Percentiles rank a stretch among this genome's conserved stretches.
These are phyloP conservation scores for Lycophotia porphyrea DNA, from an alignment of 2,888 invertebrate species.

Conservation along the genomic window DNA sequence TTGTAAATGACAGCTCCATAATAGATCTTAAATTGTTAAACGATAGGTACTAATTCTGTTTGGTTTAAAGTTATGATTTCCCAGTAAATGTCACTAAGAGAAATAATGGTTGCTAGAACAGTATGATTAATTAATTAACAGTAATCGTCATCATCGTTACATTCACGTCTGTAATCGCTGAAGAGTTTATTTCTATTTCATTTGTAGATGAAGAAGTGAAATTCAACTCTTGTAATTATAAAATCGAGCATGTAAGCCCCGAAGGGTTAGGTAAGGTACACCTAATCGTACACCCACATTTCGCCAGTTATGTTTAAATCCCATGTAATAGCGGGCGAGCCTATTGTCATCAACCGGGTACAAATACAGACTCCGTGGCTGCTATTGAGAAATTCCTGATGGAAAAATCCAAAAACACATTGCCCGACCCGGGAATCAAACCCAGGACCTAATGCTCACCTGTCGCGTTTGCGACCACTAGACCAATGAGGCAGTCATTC, in stretches of 20 bases:
- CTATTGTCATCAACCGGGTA: not conserved
- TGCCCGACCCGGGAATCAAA: not conserved
- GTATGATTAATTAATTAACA: not conserved
- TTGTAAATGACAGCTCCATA: not conserved
- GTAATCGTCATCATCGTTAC: no score
- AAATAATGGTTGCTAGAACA: not conserved
- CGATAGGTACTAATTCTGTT: not conserved
- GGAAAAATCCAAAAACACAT: not conserved
- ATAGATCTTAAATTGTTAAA: not conserved
- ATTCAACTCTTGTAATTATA: no score
- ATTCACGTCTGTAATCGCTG: no score
- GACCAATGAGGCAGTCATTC: no score
- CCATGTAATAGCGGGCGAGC: not conserved
- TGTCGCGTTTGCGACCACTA: not conserved
- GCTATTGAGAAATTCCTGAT: not conserved
- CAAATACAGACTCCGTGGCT: not conserved
- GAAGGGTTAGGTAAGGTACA: no score
- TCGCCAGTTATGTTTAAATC: not conserved
- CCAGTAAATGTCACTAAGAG: not conserved
- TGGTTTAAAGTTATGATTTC: not conserved
- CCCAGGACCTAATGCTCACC: not conserved
- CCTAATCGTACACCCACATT: not conserved
- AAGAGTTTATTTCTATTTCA: no score
- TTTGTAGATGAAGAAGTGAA: no score
- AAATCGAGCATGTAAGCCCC: no score